Conservation (phyloP, 2,113 vertebrate genomes). For the Campylomormyrus tamandua region DNA sequence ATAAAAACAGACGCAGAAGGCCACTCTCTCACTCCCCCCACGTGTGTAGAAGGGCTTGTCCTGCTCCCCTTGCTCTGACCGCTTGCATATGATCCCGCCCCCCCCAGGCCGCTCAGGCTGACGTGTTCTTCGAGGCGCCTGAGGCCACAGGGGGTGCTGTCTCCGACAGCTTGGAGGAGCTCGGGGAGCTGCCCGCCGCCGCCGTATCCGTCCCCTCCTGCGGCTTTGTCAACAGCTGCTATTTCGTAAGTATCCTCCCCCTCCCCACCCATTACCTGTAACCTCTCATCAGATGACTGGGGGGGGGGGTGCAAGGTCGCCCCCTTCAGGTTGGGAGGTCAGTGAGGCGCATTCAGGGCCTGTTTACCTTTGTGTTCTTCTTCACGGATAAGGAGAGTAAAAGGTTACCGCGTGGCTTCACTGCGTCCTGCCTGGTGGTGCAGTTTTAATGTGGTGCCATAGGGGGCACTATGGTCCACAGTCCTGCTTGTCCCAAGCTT, state of each 20-base stretch:
- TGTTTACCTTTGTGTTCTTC: neutral
- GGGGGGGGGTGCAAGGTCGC: neutral
- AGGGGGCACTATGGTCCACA: neutral
- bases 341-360: neutral
- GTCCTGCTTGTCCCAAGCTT: neutral
- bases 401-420: neutral
- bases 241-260: constrained; percentile 53
- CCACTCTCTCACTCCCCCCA: neutral
- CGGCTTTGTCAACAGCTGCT: constrained; percentile 70
- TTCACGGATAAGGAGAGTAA: neutral
- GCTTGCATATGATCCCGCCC: neutral
- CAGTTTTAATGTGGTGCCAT: neutral
- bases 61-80: neutral
- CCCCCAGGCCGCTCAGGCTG: constrained; percentile 36
- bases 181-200: constrained; percentile 37
- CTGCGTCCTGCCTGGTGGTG: neutral
- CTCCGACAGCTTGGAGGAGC: constrained; percentile 58
- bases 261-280: neutral
- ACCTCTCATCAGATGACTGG: neutral
- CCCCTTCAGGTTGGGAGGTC: neutral
- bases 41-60: neutral
- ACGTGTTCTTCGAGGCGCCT: constrained; percentile 56
- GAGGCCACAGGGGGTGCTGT: constrained; percentile 57
- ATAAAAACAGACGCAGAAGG: neutral
- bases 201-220: constrained; percentile 52